These are phyloP conservation scores for Trissonchulus latispiculum DNA, from an alignment of 2,888 invertebrate species.

Conservation along the genomic window DNA sequence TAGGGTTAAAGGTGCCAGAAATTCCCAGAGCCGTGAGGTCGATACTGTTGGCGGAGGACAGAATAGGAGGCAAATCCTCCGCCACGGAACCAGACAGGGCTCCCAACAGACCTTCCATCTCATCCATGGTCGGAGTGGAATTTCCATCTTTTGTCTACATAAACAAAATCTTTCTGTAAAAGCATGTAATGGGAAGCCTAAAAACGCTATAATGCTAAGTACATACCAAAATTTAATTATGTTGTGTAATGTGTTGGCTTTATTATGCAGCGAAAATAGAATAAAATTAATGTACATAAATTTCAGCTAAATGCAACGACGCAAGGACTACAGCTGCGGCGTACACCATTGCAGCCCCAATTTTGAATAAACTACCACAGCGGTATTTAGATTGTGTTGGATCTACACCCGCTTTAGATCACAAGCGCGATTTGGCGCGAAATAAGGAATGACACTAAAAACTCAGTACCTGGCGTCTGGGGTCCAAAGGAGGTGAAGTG, in stretches of 20 bases:
- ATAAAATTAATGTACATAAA: background rate
- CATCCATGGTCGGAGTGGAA: background rate
- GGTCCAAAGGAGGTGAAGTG: background rate
- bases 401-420: no score
- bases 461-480: background rate
- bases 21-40: background rate
- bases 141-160: background rate
- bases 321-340: no score
- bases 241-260: no score
- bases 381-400: no score
- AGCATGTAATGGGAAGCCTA: no score
- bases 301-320: background rate
- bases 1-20: background rate
- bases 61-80: background rate
- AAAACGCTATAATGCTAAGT: no score
- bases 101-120: background rate
- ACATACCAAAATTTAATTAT: no score
- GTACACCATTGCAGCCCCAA: no score
- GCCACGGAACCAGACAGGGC: background rate
- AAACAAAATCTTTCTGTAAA: no score
- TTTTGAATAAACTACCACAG: no score
- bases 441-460: no score
- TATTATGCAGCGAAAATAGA: background rate
- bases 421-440: no score
- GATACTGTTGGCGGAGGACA: background rate